Evolutionary conservation across 2,888 invertebrate genomes (phyloP).

Genomic region (Auanema sp.): DNA sequence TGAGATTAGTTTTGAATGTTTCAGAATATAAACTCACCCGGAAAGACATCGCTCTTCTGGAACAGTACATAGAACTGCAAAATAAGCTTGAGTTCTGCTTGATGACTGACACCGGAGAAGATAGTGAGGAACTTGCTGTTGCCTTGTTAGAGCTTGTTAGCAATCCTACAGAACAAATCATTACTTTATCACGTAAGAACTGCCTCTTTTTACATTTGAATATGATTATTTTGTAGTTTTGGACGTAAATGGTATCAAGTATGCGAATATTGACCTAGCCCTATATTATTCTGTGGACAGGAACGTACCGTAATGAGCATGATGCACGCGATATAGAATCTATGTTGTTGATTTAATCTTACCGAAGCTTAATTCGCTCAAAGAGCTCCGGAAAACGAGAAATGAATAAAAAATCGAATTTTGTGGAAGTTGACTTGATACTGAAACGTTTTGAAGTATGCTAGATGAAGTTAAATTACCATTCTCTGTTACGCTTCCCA

Average conservation of each 20-base stretch:
- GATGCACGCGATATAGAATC: too few relatives aligned
- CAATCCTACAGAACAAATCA: conserved; percentile 27
- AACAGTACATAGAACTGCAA: conserved; percentile 53
- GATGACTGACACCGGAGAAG: conserved; percentile 36
- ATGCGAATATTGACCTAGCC: conserved; percentile 46
- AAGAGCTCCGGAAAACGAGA: too few relatives aligned
- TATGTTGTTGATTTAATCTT: too few relatives aligned
- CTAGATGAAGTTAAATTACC: too few relatives aligned
- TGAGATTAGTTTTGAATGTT: conserved; percentile 6
- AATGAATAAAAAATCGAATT: too few relatives aligned
- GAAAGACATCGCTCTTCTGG: conserved; percentile 45
- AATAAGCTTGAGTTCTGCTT: conserved; percentile 50
- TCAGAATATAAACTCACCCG: conserved; percentile 50
- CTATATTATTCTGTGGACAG: conserved; percentile 38
- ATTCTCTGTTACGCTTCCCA: too few relatives aligned
- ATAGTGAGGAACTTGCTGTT: conserved; percentile 49
- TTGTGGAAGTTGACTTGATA: too few relatives aligned
- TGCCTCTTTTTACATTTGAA: neutral
- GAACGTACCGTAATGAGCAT: too few relatives aligned
- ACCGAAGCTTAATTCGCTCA: too few relatives aligned
- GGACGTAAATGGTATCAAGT: conserved; percentile 37
- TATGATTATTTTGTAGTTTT: conserved; percentile 35
- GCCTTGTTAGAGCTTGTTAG: conserved; percentile 42
- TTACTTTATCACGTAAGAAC: conserved; percentile 36
- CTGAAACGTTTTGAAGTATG: too few relatives aligned